Evolutionary conservation across 1,140 invertebrate genomes (phyloP).

Genomic region (Lysiphlebus fabarum): DNA sequence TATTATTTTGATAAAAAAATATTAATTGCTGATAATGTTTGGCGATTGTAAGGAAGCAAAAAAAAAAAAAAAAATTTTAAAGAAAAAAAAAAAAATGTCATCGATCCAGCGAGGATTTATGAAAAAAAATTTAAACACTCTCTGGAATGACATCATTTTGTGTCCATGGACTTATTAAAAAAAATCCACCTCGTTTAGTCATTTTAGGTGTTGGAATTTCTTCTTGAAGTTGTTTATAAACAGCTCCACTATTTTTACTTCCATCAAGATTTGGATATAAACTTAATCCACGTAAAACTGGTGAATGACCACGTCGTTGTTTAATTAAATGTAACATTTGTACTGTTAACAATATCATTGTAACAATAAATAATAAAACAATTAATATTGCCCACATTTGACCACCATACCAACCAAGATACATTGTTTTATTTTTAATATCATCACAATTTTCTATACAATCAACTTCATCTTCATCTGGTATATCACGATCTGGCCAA

Average conservation of each 20-base stretch:
- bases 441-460: conserved; percentile 23
- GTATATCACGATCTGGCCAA: conserved; percentile 37
- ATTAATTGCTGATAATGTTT: too few relatives aligned
- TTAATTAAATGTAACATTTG: conserved; percentile 38
- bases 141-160: conserved; percentile 64
- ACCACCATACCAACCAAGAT: conserved; percentile 36
- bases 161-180: conserved; percentile 63
- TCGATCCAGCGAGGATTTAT: not conserved
- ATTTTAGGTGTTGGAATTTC: conserved; percentile 51
- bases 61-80: too few relatives aligned
- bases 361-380: conserved; percentile 33
- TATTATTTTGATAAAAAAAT: too few relatives aligned
- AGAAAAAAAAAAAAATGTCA: too few relatives aligned
- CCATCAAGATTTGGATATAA: conserved; percentile 45
- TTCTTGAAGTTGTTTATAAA: conserved; percentile 57
- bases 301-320: conserved; percentile 42
- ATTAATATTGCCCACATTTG: conserved; percentile 41
- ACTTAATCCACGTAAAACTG: conserved; percentile 49
- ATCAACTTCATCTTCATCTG: conserved; percentile 30
- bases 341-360: conserved; percentile 35
- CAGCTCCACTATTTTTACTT: conserved; percentile 51
- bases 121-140: conserved; percentile 53
- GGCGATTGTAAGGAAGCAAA: too few relatives aligned
- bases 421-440: not conserved
- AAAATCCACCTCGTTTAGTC: conserved; percentile 59